Percentiles rank a stretch among this genome's conserved stretches.
Evolutionary conservation across 1,140 invertebrate genomes (phyloP).

Genomic region (Leptonema lineaticorne): DNA sequence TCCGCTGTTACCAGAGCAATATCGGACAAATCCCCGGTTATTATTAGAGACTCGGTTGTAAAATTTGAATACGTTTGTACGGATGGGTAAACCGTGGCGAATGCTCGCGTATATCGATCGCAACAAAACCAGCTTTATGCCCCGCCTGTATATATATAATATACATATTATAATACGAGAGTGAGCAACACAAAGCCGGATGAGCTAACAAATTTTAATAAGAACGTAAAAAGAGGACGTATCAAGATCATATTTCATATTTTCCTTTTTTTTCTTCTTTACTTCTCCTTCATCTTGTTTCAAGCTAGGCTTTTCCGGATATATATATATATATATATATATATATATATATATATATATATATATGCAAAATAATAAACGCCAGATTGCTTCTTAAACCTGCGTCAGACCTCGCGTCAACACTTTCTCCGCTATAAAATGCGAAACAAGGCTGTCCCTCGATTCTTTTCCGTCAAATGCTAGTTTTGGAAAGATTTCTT

Average conservation of each 20-base stretch:
- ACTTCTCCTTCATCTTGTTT: not conserved
- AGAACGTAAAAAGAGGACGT: slow-evolving; percentile 19
- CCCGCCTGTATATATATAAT: too few relatives aligned
- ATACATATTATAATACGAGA: slow-evolving; percentile 1
- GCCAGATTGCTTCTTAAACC: slow-evolving; percentile 19
- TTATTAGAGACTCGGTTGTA: not conserved
- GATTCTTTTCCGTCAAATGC: too few relatives aligned
- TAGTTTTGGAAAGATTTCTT: too few relatives aligned
- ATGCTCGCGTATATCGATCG: not conserved
- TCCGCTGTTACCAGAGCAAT: too few relatives aligned
- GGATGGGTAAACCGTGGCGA: not conserved
- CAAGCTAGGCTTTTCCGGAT: too few relatives aligned
- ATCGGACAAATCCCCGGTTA: not conserved
- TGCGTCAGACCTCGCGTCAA: not conserved
- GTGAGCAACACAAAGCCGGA: slow-evolving; percentile 4
- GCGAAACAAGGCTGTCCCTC: not conserved
- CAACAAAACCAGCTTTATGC: not conserved
- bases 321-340: too few relatives aligned
- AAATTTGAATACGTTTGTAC: not conserved
- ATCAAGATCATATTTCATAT: slow-evolving; percentile 19
- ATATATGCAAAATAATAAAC: slow-evolving; percentile 6
- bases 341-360: not conserved
- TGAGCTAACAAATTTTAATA: slow-evolving; percentile 18
- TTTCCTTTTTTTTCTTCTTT: slow-evolving; percentile 8
- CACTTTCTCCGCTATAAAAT: not conserved